Conservation (phyloP, 1,140 invertebrate species). For the Luehdorfia chinensis region DNA sequence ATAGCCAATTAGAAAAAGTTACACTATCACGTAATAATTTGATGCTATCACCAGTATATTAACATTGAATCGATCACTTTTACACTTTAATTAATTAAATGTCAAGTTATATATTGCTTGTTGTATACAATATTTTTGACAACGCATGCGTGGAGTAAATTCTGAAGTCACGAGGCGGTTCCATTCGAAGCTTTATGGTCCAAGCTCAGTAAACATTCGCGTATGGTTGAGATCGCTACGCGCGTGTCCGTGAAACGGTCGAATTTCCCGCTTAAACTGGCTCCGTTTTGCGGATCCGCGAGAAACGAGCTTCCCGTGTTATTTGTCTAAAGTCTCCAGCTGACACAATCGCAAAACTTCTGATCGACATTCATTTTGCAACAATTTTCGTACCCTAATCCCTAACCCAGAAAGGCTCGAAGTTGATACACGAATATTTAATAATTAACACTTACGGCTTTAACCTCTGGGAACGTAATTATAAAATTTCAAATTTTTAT, state of each 20-base stretch:
- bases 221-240: conserved; percentile 14
- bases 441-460: too few species aligned
- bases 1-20: too few species aligned
- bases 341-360: too few species aligned
- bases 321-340: not conserved
- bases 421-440: too few species aligned
- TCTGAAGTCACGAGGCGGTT: conserved; percentile 3
- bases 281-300: too few species aligned
- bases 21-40: too few species aligned
- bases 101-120: conserved; percentile 18
- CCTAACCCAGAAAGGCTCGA: too few species aligned
- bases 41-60: too few species aligned
- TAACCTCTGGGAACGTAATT: too few species aligned
- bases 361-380: too few species aligned
- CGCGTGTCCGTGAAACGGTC: not conserved
- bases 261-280: conserved; percentile 18
- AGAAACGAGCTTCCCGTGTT: not conserved
- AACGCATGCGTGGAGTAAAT: conserved; percentile 23
- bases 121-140: conserved; percentile 23
- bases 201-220: conserved; percentile 22
- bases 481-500: too few species aligned
- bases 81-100: conserved; percentile 31
- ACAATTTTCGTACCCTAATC: too few species aligned
- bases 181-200: conserved; percentile 4
- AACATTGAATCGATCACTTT: conserved; percentile 20